Conservation (phyloP, 2,797 vertebrate species). For the Sylvia borin region DNA sequence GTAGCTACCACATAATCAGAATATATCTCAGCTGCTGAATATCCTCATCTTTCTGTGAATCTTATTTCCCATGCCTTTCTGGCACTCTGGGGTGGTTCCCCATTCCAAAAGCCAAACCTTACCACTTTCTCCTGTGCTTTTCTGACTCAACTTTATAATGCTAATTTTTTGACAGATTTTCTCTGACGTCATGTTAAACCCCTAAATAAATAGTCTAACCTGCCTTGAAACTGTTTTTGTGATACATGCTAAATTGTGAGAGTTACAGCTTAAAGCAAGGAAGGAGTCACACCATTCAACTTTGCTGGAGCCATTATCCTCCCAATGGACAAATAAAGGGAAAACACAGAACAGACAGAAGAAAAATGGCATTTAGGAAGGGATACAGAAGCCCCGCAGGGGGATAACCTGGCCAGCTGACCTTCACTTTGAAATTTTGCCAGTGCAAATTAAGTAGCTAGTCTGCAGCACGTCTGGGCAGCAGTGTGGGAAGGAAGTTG, state of each 20-base stretch:
- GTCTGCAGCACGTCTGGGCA: slow-evolving; percentile 31
- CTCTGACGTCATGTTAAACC: background rate
- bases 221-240: background rate
- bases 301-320: background rate
- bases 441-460: slow-evolving; percentile 58
- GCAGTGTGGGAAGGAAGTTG: slow-evolving; percentile 41
- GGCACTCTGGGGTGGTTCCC: background rate
- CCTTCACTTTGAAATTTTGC: slow-evolving; percentile 57
- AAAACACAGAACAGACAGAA: background rate
- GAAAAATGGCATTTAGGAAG: slow-evolving; percentile 39
- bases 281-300: background rate
- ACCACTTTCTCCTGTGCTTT: background rate
- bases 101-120: background rate
- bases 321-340: background rate
- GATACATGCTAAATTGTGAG: background rate
- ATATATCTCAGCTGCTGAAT: background rate
- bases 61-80: background rate
- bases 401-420: slow-evolving; percentile 53
- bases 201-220: background rate
- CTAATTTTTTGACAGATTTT: background rate
- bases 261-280: background rate
- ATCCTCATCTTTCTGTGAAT: background rate
- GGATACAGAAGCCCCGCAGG: background rate
- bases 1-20: background rate
- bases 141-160: background rate